Conservation (phyloP, 2,888 invertebrate genomes). For the Bellardia pandia region DNA sequence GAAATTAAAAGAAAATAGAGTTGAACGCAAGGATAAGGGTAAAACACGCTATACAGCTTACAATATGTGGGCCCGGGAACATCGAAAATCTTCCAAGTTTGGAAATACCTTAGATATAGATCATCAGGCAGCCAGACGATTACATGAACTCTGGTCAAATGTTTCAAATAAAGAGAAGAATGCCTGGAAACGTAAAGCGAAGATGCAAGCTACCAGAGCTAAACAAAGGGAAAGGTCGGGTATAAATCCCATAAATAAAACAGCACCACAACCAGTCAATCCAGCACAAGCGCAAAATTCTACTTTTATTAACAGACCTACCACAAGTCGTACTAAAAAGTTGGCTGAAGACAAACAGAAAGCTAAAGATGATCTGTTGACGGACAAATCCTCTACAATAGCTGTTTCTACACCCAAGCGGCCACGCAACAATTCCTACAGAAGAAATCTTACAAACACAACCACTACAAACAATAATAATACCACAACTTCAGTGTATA, state of each 20-base stretch:
- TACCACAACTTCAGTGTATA: slow-evolving; percentile 13
- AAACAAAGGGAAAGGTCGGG: slow-evolving; percentile 75
- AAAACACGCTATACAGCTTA: slow-evolving; percentile 94
- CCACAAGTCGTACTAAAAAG: slow-evolving; percentile 81
- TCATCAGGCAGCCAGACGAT: slow-evolving; percentile 89
- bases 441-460: slow-evolving; percentile 78
- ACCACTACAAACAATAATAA: slow-evolving; percentile 18
- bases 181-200: slow-evolving; percentile 93
- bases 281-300: slow-evolving; percentile 53
- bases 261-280: slow-evolving; percentile 56
- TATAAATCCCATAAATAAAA: slow-evolving; percentile 47
- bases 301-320: slow-evolving; percentile 80
- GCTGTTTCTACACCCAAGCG: slow-evolving; percentile 69
- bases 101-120: slow-evolving; percentile 58
- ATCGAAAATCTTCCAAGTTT: slow-evolving; percentile 86
- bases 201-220: slow-evolving; percentile 82
- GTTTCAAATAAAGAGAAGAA: slow-evolving; percentile 88
- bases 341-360: slow-evolving; percentile 79
- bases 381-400: neutral
- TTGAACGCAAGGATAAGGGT: slow-evolving; percentile 92
- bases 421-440: slow-evolving; percentile 68
- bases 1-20: slow-evolving; percentile 87
- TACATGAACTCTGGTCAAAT: slow-evolving; percentile 95
- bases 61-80: slow-evolving; percentile 95
- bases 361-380: slow-evolving; percentile 43